Evolutionary conservation across 2,113 vertebrate genomes (phyloP).

Genomic region (Gymnogyps californianus): DNA sequence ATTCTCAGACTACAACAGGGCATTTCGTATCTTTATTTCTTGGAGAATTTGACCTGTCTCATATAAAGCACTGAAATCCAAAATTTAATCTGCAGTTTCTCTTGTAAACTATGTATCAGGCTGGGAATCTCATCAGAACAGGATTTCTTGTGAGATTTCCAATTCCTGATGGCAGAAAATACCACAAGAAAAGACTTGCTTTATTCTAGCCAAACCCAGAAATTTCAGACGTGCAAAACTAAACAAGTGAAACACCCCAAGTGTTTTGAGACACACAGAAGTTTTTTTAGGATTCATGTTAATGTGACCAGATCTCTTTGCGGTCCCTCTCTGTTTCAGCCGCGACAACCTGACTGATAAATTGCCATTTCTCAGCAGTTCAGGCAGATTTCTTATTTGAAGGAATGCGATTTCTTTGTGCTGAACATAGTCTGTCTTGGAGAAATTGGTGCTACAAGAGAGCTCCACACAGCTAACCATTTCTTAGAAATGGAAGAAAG

Average conservation of each 20-base stretch:
- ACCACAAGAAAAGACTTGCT: neutral
- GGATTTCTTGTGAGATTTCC: conserved; percentile 19
- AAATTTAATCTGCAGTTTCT: neutral
- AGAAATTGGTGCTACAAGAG: neutral
- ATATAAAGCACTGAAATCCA: neutral
- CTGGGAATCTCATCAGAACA: neutral
- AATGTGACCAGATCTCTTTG: neutral
- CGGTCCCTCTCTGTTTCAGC: neutral
- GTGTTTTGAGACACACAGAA: neutral
- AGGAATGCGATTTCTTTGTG: neutral
- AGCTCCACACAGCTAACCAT: neutral
- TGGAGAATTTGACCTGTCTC: neutral
- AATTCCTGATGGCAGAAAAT: neutral
- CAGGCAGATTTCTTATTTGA: neutral
- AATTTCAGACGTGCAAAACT: neutral
- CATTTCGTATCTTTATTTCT: neutral
- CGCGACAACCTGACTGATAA: neutral
- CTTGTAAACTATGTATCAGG: fast-evolving
- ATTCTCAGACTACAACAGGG: neutral
- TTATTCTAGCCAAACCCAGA: neutral
- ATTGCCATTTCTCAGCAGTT: neutral
- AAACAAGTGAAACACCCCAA: neutral
- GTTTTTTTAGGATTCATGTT: neutral
- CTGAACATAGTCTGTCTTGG: neutral
- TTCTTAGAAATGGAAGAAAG: conserved; percentile 3